Percentiles rank a stretch among this genome's conserved stretches.
Conservation (phyloP, 1,140 invertebrate genomes). For the Rhizoglyphus robini region DNA sequence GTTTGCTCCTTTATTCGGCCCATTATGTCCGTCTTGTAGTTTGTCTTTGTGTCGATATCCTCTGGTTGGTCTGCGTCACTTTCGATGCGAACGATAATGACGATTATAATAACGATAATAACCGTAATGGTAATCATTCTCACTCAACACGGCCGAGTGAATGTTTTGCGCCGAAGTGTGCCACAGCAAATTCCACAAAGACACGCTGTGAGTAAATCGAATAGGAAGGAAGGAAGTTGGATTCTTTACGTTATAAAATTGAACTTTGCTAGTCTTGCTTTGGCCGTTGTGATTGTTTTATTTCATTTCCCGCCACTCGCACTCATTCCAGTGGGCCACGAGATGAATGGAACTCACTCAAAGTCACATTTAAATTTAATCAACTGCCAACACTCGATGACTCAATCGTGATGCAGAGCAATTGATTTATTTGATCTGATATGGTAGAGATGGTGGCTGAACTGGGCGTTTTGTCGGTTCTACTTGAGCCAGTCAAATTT, state of each 20-base stretch:
- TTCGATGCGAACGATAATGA: slow-evolving; percentile 6
- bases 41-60: slow-evolving; percentile 13
- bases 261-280: neutral
- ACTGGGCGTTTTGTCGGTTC: too few species aligned
- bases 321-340: neutral
- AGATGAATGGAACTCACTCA: neutral
- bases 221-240: slow-evolving; percentile 9
- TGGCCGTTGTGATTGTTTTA: neutral
- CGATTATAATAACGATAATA: slow-evolving; percentile 12
- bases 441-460: too few species aligned
- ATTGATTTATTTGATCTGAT: neutral
- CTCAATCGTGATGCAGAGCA: neutral
- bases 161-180: neutral
- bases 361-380: neutral
- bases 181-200: neutral
- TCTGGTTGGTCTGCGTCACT: neutral
- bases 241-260: slow-evolving; percentile 6
- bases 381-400: neutral
- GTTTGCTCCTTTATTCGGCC: too few species aligned
- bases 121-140: neutral
- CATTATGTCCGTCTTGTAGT: too few species aligned
- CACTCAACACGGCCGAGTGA: neutral
- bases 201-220: neutral
- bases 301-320: neutral
- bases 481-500: too few species aligned